These are phyloP conservation scores for Anoplolepis gracilipes DNA, from an alignment of 1,140 invertebrate species.

Conservation along the genomic window DNA sequence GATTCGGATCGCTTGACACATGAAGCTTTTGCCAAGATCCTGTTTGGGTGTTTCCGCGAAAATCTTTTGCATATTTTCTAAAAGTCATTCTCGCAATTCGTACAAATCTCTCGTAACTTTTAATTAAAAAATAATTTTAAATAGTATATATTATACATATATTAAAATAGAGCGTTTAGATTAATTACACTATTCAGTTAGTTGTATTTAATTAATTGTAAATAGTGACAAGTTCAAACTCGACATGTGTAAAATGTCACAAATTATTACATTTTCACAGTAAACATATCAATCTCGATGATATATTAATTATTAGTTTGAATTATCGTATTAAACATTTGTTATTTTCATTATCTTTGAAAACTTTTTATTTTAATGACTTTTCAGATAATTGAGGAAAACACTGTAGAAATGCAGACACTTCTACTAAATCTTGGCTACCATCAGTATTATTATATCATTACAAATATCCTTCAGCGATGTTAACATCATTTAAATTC, in stretches of 20 bases:
- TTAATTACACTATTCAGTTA: neutral
- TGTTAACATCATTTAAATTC: slow-evolving; percentile 26
- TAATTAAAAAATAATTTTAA: neutral
- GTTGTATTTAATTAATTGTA: neutral
- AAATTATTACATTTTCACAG: neutral
- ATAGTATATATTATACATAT: neutral
- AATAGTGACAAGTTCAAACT: neutral
- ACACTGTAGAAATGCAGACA: neutral
- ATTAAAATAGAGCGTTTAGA: no score
- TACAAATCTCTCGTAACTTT: neutral
- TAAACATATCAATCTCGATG: neutral
- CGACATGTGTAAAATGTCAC: neutral
- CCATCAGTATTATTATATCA: neutral
- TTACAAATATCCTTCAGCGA: slow-evolving; percentile 17
- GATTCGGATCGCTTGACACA: slow-evolving; percentile 52
- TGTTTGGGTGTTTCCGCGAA: slow-evolving; percentile 57
- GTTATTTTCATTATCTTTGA: neutral
- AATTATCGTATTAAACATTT: slow-evolving; percentile 4
- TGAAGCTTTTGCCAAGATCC: slow-evolving; percentile 52
- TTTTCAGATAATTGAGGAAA: neutral
- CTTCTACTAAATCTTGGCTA: neutral
- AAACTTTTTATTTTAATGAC: slow-evolving; percentile 28
- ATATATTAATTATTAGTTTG: neutral
- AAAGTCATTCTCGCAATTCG: slow-evolving; percentile 5
- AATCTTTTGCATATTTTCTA: slow-evolving; percentile 35